Percentiles rank a stretch among this genome's conserved stretches.
Conservation (phyloP, 2,113 vertebrate species). For the Mionectes macconnelli region DNA sequence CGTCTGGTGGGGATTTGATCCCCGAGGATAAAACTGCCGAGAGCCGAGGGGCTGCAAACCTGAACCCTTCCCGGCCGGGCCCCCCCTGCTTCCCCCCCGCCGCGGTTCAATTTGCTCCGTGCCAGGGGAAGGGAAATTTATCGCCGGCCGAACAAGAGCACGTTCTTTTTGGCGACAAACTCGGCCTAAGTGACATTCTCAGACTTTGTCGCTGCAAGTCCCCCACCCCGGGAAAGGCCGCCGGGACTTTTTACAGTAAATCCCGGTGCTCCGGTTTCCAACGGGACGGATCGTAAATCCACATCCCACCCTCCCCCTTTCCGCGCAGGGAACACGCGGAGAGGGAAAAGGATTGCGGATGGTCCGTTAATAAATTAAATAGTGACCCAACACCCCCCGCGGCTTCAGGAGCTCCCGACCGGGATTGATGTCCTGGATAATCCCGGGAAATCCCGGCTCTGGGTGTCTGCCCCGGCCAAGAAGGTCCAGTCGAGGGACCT, state of each 20-base stretch:
- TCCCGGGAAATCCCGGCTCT: neutral
- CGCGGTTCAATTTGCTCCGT: neutral
- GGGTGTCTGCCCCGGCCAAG: too few species aligned
- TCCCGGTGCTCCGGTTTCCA: neutral
- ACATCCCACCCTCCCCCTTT: accelerated
- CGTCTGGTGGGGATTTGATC: accelerated
- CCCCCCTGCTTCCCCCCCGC: neutral
- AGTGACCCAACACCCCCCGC: too few species aligned
- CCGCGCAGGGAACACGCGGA: neutral
- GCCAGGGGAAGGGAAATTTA: neutral
- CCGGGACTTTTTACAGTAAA: neutral
- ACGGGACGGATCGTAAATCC: neutral
- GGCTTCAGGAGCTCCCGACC: neutral
- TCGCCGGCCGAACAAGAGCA: neutral
- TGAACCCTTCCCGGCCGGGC: neutral
- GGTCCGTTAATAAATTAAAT: neutral
- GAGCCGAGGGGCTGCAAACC: neutral
- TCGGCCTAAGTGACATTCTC: neutral
- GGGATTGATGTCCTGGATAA: neutral
- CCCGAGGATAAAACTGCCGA: neutral
- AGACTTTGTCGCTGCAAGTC: neutral
- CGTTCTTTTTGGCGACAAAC: neutral
- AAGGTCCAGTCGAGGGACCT: neutral
- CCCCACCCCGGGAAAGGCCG: neutral
- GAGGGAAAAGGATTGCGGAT: neutral